phyloP scores from a whole-genome alignment of 2,113 vertebrate genomes.

The Zeus faber region DNA sequence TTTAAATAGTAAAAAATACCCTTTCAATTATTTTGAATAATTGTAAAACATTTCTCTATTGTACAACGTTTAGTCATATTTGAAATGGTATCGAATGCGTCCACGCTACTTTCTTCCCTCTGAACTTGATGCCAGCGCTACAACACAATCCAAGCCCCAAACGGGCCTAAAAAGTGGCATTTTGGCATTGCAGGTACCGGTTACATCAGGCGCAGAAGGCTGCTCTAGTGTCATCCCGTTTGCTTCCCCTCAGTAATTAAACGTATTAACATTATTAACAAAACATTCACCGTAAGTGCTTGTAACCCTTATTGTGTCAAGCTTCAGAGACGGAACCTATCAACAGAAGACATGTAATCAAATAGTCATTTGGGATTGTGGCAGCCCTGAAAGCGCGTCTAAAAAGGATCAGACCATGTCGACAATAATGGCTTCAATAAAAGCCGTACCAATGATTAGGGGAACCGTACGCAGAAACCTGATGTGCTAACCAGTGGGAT shows the following conservation, averaged over 20 bases:
- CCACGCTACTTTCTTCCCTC: too few species aligned
- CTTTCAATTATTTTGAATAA: too few species aligned
- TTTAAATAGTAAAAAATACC: too few species aligned
- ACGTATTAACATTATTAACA: constrained; percentile 13
- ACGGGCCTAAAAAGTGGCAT: too few species aligned
- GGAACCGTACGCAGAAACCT: constrained; percentile 52
- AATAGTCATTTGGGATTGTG: constrained; percentile 14
- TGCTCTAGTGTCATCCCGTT: not conserved
- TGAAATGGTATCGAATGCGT: too few species aligned
- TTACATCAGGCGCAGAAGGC: too few species aligned
- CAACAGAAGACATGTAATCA: constrained; percentile 30
- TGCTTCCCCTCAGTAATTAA: not conserved
- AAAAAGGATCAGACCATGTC: constrained; percentile 45
- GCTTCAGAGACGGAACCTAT: constrained; percentile 37
- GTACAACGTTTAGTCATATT: too few species aligned
- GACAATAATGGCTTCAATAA: constrained; percentile 54
- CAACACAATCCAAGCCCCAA: too few species aligned
- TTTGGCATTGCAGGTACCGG: too few species aligned
- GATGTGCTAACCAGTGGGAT: constrained; percentile 43
- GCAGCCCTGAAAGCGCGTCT: constrained; percentile 34
- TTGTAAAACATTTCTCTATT: too few species aligned
- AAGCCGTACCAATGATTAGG: constrained; percentile 52
- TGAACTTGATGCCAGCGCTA: too few species aligned
- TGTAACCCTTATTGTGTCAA: constrained; percentile 19
- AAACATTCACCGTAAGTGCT: constrained; percentile 6